phyloP scores from a whole-genome alignment of 2,797 vertebrate genomes.

The Morus bassanus region DNA sequence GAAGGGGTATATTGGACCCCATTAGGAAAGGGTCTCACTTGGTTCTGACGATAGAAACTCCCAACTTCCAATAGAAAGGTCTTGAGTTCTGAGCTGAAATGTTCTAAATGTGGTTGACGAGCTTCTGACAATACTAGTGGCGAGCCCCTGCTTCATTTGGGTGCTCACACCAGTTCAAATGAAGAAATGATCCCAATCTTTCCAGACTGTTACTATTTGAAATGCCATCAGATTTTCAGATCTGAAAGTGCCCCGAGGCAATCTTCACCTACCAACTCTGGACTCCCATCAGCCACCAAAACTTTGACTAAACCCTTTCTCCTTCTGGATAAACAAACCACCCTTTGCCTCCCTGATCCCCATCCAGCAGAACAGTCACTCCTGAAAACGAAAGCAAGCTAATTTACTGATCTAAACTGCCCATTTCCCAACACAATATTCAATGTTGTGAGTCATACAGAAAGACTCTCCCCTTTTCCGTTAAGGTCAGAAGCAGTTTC shows the following conservation, averaged over 20 bases:
- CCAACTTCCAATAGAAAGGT: neutral
- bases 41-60: neutral
- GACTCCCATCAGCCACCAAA: neutral
- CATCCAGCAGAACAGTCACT: neutral
- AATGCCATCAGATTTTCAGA: neutral
- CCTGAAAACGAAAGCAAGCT: neutral
- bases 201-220: neutral
- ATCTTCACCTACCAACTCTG: accelerated
- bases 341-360: neutral
- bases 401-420: constrained; percentile 7
- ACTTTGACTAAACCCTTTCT: neutral
- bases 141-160: neutral
- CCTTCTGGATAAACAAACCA: neutral
- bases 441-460: constrained; percentile 14
- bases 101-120: neutral
- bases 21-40: neutral
- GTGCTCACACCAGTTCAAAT: neutral
- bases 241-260: neutral
- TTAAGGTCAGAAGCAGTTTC: constrained; percentile 17
- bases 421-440: neutral
- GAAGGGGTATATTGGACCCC: neutral
- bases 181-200: neutral
- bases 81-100: neutral
- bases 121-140: neutral
- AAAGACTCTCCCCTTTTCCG: constrained; percentile 6